Evolutionary conservation across 2,888 invertebrate genomes (phyloP), one percentile per base, ranked within the genome.

Genomic region (Athripsodes cinereus): DNA sequence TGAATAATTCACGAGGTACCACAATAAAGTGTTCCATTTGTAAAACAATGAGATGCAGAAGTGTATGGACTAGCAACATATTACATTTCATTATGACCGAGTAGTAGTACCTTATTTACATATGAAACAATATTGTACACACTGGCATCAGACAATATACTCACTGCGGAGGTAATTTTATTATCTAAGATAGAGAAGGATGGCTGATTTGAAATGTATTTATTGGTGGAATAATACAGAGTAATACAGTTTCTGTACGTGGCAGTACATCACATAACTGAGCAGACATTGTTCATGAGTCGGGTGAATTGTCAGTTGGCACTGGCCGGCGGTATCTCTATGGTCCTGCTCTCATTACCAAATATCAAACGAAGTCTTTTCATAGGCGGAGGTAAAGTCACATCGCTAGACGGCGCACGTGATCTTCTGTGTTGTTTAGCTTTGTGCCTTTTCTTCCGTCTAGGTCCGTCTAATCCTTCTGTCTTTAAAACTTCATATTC

Each of bases 301-400:
- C 48, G 47, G 49, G 60, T 51, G 50, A 59, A 59, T 22, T 73
- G 78, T 79, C 79, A 78, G 76, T 78, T 78, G 73, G 80, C 81
- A 69, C 80, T 77, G 68, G 83, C 84, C 76, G 87, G 82, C 74
- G 92, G 91, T 78, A 93, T 84, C 79, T 92, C 88, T 70, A 92
- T 92, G 70, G 90, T 92, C 70, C 87, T 88, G 69, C 90, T 88
- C 73, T 93, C 93, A 72, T 92, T 91, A 66, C 93, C 92, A 69
- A 93, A 88, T 68, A 91, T 92, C 69, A 94, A 80, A 69, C 90
- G 84, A 71, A 94, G 79, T 69, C 93, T 84, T 75, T 93, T 94
- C 83, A 88, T 87, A 53, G 88, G 85, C 64, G 40, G 40, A 87
- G 87, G 68, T 84, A 80, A 65, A 82, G 81, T 71, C 75, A 75